These are phyloP conservation scores for Conger conger DNA, from an alignment of 2,113 vertebrate species.

Conservation along the genomic window DNA sequence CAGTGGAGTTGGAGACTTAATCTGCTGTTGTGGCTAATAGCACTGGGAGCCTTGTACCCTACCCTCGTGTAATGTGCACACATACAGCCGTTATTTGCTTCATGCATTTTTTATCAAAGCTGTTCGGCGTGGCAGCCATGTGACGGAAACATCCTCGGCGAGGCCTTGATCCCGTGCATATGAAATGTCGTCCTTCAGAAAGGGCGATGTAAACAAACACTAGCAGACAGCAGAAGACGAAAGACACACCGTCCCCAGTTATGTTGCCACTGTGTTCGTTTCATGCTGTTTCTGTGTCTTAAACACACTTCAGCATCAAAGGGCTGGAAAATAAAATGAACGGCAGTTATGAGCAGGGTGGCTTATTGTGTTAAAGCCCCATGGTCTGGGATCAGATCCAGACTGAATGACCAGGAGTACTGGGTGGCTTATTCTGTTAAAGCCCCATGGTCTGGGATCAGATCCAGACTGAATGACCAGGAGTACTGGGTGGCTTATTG, in stretches of 20 bases:
- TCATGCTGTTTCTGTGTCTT: neutral
- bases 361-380: no score
- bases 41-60: neutral
- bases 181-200: neutral
- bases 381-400: no score
- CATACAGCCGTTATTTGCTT: neutral
- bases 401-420: no score
- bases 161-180: neutral
- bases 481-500: no score
- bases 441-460: no score
- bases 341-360: neutral
- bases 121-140: neutral
- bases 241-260: neutral
- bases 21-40: neutral
- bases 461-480: no score
- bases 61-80: neutral
- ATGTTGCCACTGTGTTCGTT: neutral
- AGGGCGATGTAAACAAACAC: neutral
- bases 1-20: neutral
- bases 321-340: neutral
- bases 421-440: no score
- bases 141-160: neutral
- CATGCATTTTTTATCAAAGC: neutral
- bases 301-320: neutral
- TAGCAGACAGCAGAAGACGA: neutral